Evolutionary conservation across 1,140 invertebrate genomes (phyloP), one percentile per base, ranked within the genome.

Genomic region (Formica selysi): DNA sequence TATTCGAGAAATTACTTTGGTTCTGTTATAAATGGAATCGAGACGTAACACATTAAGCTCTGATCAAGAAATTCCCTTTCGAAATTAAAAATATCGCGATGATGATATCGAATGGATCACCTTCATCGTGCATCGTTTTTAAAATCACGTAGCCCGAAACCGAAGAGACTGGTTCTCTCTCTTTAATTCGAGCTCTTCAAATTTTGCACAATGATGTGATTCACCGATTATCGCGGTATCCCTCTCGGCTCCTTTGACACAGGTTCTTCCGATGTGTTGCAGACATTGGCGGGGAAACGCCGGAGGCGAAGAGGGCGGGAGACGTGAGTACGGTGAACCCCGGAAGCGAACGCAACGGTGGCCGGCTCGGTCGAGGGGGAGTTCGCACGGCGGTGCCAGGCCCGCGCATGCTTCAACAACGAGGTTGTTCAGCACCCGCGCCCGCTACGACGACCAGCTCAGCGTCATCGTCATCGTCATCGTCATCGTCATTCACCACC

Each of bases 351-450:
- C 86, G 91, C 90, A 74, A 89, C 86, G 85, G 88, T 91, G 88
- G 90, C 90, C 84, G 88, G 88, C 86, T 88, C 87, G 87, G 87
- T 86, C 83, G 76, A 74, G 84, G 79, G 85, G 87, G 89, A 85
- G 88, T 89, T 92, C 62, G 89, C 48, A 19, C 90, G 54, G 79
- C 70, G 65, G 90, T 87, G 85, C 89, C 92, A 91, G 89, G 86
- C 88, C 91, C 92, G 92, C 93, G 93, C 91, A 94, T 94, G 93
- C 93, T 94, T 91, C 94, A 94, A 76, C 94, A 93, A 92, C 93
- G 92, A 85, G 92, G 90, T 87, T 62, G 73, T 76, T 85, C 91
- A 85, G 85, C 76, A 90, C 79, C 89, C 76, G 61, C 62, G 76
- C 65, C 89, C 85, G 79, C 81, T 86, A 86, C 91, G 81, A 87